Conservation (phyloP, 37 sponge, comb jelly and placozoan species). For the Amphimedon queenslandica region DNA sequence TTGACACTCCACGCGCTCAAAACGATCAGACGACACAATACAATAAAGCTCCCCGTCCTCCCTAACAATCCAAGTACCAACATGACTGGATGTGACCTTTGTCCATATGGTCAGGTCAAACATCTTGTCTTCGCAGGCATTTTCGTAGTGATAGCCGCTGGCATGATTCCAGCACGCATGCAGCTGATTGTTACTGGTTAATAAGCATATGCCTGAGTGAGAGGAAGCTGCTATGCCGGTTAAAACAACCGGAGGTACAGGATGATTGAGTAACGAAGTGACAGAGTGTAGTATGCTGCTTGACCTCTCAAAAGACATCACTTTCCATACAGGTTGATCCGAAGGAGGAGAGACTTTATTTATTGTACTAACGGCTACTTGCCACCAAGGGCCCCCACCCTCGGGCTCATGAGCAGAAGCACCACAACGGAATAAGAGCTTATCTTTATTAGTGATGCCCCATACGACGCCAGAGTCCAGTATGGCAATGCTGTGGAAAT, state of each 20-base stretch:
- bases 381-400: conserved; percentile 76
- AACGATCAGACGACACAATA: conserved; percentile 10
- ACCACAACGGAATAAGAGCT: conserved; percentile 61
- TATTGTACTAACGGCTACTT: conserved; percentile 29
- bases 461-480: conserved; percentile 51
- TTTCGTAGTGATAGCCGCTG: conserved; percentile 55
- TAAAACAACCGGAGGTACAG: conserved; percentile 1
- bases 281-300: conserved; percentile 16
- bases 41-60: conserved; percentile 64
- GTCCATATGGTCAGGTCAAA: conserved; percentile 52
- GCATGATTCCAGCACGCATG: conserved; percentile 48
- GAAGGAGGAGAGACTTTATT: conserved; percentile 22
- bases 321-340: conserved; percentile 26
- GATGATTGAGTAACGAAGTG: conserved; percentile 13
- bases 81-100: conserved; percentile 23
- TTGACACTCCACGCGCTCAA: conserved; percentile 33
- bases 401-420: conserved; percentile 18
- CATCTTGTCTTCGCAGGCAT: conserved; percentile 32
- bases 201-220: conserved; percentile 41
- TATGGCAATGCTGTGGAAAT: conserved; percentile 27
- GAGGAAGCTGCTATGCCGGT: conserved; percentile 25
- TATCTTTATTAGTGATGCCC: conserved; percentile 46
- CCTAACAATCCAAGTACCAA: conserved; percentile 57
- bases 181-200: conserved; percentile 39
- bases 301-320: conserved; percentile 20